Evolutionary conservation across 1,140 invertebrate species (phyloP).

Genomic region (Drosophila micromelanica): DNA sequence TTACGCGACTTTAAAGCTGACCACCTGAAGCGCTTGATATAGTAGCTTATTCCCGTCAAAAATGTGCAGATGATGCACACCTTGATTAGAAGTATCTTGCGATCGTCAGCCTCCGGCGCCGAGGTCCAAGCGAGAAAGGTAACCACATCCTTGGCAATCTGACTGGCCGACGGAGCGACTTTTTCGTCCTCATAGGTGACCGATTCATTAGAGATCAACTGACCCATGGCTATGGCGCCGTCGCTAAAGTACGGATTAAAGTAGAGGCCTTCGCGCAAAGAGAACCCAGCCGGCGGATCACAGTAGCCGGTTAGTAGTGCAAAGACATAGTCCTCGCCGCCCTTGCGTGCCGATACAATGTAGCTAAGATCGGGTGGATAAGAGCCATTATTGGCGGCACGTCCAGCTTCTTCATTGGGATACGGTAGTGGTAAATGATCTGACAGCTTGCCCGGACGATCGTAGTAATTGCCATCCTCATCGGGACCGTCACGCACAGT

Average conservation of each 20-base stretch:
- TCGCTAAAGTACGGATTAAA: constrained; percentile 99
- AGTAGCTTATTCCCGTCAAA: constrained; percentile 87
- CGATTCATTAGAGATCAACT: constrained; percentile 88
- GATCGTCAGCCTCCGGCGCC: constrained; percentile 95
- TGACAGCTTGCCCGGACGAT: constrained; percentile 96
- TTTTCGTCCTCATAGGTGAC: constrained; percentile 93
- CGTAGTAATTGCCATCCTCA: constrained; percentile 95
- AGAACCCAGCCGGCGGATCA: constrained; percentile 96
- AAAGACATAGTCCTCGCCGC: constrained; percentile 96
- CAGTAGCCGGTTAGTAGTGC: constrained; percentile 97
- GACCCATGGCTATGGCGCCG: constrained; percentile 98
- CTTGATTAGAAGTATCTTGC: constrained; percentile 94
- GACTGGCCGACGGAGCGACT: constrained; percentile 95
- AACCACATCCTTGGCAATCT: constrained; percentile 97
- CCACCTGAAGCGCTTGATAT: constrained; percentile 95
- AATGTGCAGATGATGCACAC: constrained; percentile 87
- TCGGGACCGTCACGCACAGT: constrained; percentile 96
- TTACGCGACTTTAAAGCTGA: constrained; percentile 92
- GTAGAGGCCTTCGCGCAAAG: constrained; percentile 94
- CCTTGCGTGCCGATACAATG: constrained; percentile 95
- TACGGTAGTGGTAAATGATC: constrained; percentile 96
- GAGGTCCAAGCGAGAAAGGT: constrained; percentile 97
- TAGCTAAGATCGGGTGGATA: constrained; percentile 97
- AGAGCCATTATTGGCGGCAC: constrained; percentile 96
- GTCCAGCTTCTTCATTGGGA: constrained; percentile 97